Conservation (phyloP, 92 coral and sea anemone species). For the Pocillopora grandis region DNA sequence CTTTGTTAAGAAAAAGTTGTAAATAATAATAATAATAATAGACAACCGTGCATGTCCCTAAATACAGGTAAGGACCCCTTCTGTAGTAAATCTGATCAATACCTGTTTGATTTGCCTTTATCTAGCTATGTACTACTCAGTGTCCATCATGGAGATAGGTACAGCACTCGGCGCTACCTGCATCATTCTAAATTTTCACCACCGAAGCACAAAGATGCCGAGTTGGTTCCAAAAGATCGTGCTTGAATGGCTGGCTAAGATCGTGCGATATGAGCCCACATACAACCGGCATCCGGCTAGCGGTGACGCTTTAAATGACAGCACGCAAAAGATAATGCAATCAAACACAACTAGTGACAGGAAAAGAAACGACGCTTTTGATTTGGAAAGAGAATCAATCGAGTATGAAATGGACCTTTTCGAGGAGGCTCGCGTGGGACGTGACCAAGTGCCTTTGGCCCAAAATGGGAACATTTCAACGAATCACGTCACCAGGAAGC, state of each 20-base stretch:
- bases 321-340: constrained; percentile 63
- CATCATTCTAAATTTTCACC: constrained; percentile 81
- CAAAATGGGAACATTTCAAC: constrained; percentile 79
- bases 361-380: constrained; percentile 71
- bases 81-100: no score
- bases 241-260: constrained; percentile 81
- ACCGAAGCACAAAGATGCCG: constrained; percentile 88
- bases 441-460: constrained; percentile 68
- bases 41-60: no score
- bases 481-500: constrained; percentile 53
- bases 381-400: constrained; percentile 78
- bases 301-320: constrained; percentile 47
- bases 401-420: constrained; percentile 84
- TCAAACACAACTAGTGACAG: constrained; percentile 56
- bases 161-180: constrained; percentile 91
- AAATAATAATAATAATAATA: no score
- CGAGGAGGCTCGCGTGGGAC: constrained; percentile 60
- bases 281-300: constrained; percentile 29
- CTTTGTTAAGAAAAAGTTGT: no score
- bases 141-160: constrained; percentile 94
- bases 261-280: constrained; percentile 72
- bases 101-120: neutral
- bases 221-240: constrained; percentile 78
- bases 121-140: constrained; percentile 91
- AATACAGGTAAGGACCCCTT: no score